Conservation (phyloP, 2,113 vertebrate genomes). For the Cyanoramphus novaezelandiae region DNA sequence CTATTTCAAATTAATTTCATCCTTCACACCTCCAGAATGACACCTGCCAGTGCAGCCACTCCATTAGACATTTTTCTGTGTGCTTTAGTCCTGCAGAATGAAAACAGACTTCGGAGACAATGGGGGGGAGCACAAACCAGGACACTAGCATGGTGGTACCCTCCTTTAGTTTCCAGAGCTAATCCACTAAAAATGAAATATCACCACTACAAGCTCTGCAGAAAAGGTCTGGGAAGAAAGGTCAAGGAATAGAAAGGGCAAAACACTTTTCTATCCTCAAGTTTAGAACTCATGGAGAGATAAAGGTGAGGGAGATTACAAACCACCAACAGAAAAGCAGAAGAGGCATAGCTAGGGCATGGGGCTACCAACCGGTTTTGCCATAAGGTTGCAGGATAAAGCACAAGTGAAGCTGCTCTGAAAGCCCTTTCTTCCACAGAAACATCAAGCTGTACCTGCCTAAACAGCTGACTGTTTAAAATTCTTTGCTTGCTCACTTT, state of each 20-base stretch:
- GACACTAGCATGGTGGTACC: rapidly evolving
- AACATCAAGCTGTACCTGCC: not conserved
- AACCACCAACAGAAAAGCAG: not conserved
- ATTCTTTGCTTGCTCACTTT: not conserved
- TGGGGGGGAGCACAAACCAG: rapidly evolving
- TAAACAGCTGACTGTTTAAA: not conserved
- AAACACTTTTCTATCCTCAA: not conserved
- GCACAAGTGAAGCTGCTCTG: not conserved
- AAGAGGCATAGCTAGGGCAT: not conserved
- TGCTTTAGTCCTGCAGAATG: not conserved
- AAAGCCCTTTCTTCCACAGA: not conserved
- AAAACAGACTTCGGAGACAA: not conserved
- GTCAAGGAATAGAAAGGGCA: not conserved
- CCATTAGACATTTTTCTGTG: not conserved
- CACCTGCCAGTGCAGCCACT: not conserved
- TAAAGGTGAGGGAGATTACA: not conserved
- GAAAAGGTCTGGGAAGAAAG: not conserved
- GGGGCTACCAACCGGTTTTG: not conserved
- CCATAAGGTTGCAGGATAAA: not conserved
- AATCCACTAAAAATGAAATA: not conserved
- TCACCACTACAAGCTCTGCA: not conserved
- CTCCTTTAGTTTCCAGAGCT: not conserved
- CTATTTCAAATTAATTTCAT: not conserved
- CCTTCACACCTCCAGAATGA: not conserved
- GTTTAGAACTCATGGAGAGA: not conserved